These are phyloP conservation scores for Poecilia picta DNA, from an alignment of 2,797 vertebrate genomes.

Conservation along the genomic window DNA sequence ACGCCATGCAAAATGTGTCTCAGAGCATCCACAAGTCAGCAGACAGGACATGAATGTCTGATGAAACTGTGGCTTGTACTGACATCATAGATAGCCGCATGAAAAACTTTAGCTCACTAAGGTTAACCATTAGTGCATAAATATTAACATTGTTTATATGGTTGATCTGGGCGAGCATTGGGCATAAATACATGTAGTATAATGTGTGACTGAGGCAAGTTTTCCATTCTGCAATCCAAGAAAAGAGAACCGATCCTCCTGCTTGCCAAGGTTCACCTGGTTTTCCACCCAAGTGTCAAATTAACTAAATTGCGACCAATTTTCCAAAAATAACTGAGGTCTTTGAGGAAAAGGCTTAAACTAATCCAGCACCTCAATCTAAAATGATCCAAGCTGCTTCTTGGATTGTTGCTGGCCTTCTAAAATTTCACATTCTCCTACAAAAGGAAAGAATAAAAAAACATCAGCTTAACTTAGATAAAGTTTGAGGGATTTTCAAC, in stretches of 20 bases:
- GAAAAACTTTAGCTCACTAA: conserved; percentile 29
- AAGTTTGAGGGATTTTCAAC: conserved; percentile 21
- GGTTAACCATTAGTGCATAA: not conserved
- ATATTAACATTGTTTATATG: not conserved
- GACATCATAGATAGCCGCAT: conserved; percentile 2
- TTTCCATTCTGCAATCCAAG: conserved; percentile 37
- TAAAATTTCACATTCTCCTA: not conserved
- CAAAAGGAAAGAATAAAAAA: not conserved
- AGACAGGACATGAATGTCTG: conserved; percentile 42
- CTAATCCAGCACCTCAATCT: not conserved
- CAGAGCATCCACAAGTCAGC: conserved; percentile 19
- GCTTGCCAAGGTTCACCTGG: conserved; percentile 39
- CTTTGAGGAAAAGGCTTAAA: not conserved
- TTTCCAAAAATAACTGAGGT: conserved; percentile 45
- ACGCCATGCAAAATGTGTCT: conserved; percentile 16
- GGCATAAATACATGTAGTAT: conserved; percentile 45
- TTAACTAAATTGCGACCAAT: conserved; percentile 65
- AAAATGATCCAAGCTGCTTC: conserved; percentile 7
- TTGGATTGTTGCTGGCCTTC: not conserved
- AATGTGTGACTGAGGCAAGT: conserved; percentile 60
- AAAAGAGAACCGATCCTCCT: conserved; percentile 2
- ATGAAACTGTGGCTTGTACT: conserved; percentile 13
- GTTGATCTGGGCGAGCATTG: conserved; percentile 43
- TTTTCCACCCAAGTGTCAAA: conserved; percentile 53
- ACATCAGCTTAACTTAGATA: conserved; percentile 13